These are phyloP conservation scores for Acanthosoma haemorrhoidale DNA, from an alignment of 2,888 invertebrate species.

Conservation along the genomic window DNA sequence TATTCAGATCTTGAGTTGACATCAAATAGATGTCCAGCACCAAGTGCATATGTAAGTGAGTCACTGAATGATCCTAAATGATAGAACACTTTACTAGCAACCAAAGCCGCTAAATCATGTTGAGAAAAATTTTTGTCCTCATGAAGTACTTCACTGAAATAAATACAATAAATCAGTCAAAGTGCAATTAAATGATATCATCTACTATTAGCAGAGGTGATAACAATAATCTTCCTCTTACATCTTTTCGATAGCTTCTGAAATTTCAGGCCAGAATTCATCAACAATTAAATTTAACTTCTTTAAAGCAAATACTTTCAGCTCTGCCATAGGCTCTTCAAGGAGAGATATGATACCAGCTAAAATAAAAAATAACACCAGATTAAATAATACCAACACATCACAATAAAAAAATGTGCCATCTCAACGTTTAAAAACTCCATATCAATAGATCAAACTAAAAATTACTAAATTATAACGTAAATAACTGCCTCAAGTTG, in stretches of 20 bases:
- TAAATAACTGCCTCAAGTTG: neutral
- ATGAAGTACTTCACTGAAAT: slow-evolving; percentile 77
- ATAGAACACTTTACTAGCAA: slow-evolving; percentile 97
- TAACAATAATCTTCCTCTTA: slow-evolving; percentile 46
- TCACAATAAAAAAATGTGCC: too few species aligned
- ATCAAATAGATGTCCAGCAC: slow-evolving; percentile 91
- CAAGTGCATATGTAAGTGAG: slow-evolving; percentile 93
- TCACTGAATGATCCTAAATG: slow-evolving; percentile 96
- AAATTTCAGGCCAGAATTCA: slow-evolving; percentile 98
- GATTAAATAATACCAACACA: neutral
- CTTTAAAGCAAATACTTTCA: slow-evolving; percentile 88
- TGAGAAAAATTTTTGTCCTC: slow-evolving; percentile 86
- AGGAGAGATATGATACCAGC: slow-evolving; percentile 93
- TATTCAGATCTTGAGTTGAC: slow-evolving; percentile 91
- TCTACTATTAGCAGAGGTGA: neutral
- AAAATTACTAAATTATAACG: neutral
- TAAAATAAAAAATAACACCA: slow-evolving; percentile 23
- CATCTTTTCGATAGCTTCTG: slow-evolving; percentile 95
- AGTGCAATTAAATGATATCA: neutral
- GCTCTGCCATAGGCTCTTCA: slow-evolving; percentile 88
- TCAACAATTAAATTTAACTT: slow-evolving; percentile 91
- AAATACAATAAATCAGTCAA: slow-evolving; percentile 23
- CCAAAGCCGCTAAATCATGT: slow-evolving; percentile 88
- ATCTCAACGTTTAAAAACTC: neutral
- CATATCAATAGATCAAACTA: neutral